Percentiles rank a stretch among this genome's conserved stretches.
These are phyloP conservation scores for Sialis lutaria DNA, from an alignment of 2,888 invertebrate species.

Conservation along the genomic window DNA sequence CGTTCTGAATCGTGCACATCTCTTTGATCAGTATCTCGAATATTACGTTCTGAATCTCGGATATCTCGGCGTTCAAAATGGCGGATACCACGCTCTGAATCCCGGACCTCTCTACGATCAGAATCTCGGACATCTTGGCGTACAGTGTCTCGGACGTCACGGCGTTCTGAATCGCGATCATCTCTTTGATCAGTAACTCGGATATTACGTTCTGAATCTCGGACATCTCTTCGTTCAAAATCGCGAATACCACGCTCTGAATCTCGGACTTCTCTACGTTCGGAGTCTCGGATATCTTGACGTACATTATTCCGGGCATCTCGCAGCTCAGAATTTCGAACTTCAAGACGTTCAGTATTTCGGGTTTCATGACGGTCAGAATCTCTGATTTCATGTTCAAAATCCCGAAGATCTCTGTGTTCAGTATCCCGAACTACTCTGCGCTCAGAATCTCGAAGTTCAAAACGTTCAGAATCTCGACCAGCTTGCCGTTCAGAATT, in stretches of 20 bases:
- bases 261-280: not conserved
- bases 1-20: not conserved
- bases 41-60: not conserved
- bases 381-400: too few relatives aligned
- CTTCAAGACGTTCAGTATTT: not conserved
- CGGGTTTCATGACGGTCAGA: not conserved
- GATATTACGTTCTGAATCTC: not conserved
- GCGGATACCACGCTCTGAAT: not conserved
- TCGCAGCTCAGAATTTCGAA: not conserved
- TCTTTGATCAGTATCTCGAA: not conserved
- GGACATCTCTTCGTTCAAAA: not conserved
- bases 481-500: too few relatives aligned
- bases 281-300: not conserved
- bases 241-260: not conserved
- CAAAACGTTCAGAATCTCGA: not conserved
- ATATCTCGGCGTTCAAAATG: not conserved
- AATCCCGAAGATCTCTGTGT: too few relatives aligned
- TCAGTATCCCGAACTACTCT: not conserved
- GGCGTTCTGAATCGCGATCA: not conserved
- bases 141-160: not conserved
- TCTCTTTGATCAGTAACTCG: not conserved
- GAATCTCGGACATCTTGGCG: not conserved
- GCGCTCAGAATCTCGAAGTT: not conserved
- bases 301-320: not conserved
- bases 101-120: not conserved